phyloP scores from a whole-genome alignment of 2,113 vertebrate species.

The Orcinus orca region DNA sequence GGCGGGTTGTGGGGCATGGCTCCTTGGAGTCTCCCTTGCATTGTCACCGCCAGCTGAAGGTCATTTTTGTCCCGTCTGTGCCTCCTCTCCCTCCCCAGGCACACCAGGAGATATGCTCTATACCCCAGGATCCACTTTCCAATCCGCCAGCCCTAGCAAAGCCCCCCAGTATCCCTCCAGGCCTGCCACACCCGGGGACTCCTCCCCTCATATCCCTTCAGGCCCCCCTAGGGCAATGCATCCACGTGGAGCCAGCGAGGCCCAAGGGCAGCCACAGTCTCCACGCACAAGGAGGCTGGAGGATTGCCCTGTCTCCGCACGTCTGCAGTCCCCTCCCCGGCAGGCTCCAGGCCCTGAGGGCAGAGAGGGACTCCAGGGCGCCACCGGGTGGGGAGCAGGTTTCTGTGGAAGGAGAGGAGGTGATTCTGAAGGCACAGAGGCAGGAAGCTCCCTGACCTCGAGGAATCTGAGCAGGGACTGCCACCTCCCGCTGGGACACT shows the following conservation, averaged over 20 bases:
- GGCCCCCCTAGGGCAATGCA: background rate
- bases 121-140: background rate
- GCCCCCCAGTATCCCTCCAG: background rate
- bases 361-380: background rate
- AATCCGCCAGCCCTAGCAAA: background rate
- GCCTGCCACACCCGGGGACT: background rate
- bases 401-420: background rate
- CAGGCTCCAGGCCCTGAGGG: background rate
- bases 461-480: background rate
- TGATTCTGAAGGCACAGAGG: background rate
- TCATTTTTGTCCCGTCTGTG: background rate
- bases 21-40: background rate
- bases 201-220: background rate
- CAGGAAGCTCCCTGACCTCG: background rate
- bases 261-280: background rate
- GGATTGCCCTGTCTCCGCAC: background rate
- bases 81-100: background rate
- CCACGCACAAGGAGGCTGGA: background rate
- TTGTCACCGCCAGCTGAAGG: background rate
- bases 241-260: background rate
- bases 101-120: background rate
- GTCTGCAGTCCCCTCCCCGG: background rate
- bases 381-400: background rate
- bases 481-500: background rate
- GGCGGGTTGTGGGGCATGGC: rapidly evolving